Base-by-base conservation (phyloP, 2,113 vertebrate genomes). In the Nycticryphes semicollaris region DNA sequence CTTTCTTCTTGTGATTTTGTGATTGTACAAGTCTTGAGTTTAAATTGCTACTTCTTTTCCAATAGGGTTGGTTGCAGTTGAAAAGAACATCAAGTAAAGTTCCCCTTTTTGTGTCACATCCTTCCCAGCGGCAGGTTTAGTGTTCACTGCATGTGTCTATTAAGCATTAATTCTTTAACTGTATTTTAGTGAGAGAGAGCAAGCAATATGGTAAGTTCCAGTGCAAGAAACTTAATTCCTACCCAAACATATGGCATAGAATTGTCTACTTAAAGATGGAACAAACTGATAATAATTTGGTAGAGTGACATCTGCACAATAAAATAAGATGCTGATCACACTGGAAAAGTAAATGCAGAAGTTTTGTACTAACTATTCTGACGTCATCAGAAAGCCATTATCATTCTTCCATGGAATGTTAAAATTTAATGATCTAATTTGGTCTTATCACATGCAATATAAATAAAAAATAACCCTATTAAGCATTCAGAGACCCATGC, bases 371-470 rank as follows among this genome's bases (percentile, higher is more conserved):
- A 72, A 87, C 68, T 94, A 66, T 96, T 95, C 84, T 94, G 88
- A 97, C 90, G 95, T 96, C 57, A 97, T 86, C 86, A 93, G 80
- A 94, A 96, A 96, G 45, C 74, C 48, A 92, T 96, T 97, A 90
- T 81, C 89, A 90, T 95, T 95, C 76, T 95, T 97, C 92, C 51
- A 73, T 94, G 94, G 89, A 89, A 94, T 92, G 94, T 97, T 97
- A 97, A 97, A 96, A 95, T 97, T 96, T 97, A 96, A 97, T 97
- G 66, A 96, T 84, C 89, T 97, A 97, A 97, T 97, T 97, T 96
- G 78, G 84, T 94, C 87, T 94, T 96, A 97, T 97, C 96, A 94
- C 94, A 87, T 94, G 83, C 89, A 93, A 78, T 95, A 94, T 97
- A 97, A 97, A 97, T 97, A 97, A 97, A 97, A 96, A 95, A 97